These are phyloP conservation scores for Heloderma charlesbogerti DNA, from an alignment of 2,113 vertebrate genomes.

Conservation along the genomic window DNA sequence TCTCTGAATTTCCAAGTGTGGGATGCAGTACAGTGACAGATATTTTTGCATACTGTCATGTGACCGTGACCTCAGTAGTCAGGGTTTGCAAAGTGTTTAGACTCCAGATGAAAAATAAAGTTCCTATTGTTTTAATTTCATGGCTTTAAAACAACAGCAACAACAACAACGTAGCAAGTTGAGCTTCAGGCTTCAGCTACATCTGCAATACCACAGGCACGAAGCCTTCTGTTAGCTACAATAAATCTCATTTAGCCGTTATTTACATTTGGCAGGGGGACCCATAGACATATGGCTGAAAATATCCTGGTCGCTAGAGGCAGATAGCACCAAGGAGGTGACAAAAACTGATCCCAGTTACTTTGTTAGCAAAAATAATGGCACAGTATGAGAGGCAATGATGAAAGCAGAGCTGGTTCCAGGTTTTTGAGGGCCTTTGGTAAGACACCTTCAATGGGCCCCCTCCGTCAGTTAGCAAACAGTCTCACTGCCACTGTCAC, in stretches of 20 bases:
- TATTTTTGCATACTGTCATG: background rate
- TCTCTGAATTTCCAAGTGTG: background rate
- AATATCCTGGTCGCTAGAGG: conserved; percentile 1
- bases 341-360: background rate
- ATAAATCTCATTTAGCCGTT: conserved; percentile 29
- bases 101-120: background rate
- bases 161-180: no score
- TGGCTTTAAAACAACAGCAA: background rate
- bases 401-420: background rate
- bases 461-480: no score
- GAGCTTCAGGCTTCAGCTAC: background rate
- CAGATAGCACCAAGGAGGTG: background rate
- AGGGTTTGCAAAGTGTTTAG: conserved; percentile 10
- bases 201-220: background rate
- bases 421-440: no score
- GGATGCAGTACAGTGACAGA: background rate
- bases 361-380: background rate
- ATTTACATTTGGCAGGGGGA: conserved; percentile 27
- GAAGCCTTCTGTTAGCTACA: conserved; percentile 9
- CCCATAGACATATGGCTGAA: conserved; percentile 16
- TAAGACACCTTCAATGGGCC: no score
- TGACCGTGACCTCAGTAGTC: background rate
- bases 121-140: background rate
- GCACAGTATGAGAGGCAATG: background rate
- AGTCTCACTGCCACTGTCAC: no score